Evolutionary conservation across 1,140 invertebrate species (phyloP).

Genomic region (Amyelois transitella): DNA sequence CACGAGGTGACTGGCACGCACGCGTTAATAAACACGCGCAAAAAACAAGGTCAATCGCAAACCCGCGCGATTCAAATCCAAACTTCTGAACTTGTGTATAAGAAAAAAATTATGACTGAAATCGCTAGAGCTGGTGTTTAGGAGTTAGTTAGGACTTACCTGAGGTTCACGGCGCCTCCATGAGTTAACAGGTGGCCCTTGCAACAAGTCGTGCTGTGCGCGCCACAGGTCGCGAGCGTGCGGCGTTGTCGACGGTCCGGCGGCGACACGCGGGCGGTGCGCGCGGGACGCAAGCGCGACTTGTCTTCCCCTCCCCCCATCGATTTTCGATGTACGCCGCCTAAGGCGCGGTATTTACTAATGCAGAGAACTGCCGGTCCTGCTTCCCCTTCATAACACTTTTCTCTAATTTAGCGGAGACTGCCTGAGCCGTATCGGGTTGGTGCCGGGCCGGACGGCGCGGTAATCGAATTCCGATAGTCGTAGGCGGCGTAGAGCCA

Average conservation of each 20-base stretch:
- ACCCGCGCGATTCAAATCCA: constrained; percentile 5
- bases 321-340: constrained; percentile 55
- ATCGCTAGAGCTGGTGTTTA: constrained; percentile 1
- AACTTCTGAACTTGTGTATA: constrained; percentile 3
- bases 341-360: constrained; percentile 63
- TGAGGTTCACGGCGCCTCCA: constrained; percentile 57
- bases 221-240: constrained; percentile 54
- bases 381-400: constrained; percentile 44
- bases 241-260: constrained; percentile 43
- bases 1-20: constrained; percentile 5
- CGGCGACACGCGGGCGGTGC: constrained; percentile 42
- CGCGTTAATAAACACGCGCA: constrained; percentile 14
- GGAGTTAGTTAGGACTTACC: constrained; percentile 35
- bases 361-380: constrained; percentile 51
- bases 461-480: constrained; percentile 11
- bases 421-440: constrained; percentile 14
- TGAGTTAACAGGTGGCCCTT: constrained; percentile 66
- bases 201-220: constrained; percentile 55
- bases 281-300: constrained; percentile 51
- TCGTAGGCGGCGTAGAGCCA: not conserved
- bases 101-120: not conserved
- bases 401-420: constrained; percentile 38
- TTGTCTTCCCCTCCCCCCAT: constrained; percentile 36
- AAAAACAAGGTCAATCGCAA: constrained; percentile 11
- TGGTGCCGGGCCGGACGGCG: constrained; percentile 8